Conservation (phyloP, 2,113 vertebrate genomes). For the Budorcas taxicolor region DNA sequence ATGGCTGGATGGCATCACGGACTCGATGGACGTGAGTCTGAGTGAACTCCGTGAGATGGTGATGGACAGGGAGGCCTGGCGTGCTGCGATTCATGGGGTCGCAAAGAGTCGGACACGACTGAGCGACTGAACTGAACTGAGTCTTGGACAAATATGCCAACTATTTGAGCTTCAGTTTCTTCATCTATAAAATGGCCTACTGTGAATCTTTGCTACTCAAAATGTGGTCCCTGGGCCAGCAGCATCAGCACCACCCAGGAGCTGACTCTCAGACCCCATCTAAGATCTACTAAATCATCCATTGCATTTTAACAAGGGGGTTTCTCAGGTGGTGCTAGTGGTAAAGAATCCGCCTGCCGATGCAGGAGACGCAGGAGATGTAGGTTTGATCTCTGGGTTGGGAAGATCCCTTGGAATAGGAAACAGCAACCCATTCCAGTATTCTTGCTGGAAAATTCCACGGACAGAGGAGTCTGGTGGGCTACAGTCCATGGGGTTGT, state of each 20-base stretch:
- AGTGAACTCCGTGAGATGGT: no score
- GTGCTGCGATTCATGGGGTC: no score
- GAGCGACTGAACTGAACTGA: no score
- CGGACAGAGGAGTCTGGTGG: background rate
- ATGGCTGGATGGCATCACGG: no score
- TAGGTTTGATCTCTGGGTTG: background rate
- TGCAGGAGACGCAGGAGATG: background rate
- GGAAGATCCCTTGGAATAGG: background rate
- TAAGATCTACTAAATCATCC: background rate
- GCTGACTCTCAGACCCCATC: background rate
- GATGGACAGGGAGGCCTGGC: no score
- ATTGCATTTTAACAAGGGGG: background rate
- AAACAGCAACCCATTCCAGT: background rate
- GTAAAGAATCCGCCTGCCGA: background rate
- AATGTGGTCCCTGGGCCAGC: background rate
- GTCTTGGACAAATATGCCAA: background rate
- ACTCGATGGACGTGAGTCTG: no score
- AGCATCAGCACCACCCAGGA: background rate
- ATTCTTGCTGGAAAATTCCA: background rate
- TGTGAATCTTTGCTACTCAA: background rate
- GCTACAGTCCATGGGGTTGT: background rate
- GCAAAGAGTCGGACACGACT: no score
- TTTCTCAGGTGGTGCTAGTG: background rate
- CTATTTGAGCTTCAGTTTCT: background rate
- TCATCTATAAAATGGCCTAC: background rate